Conservation (phyloP, 2,797 vertebrate genomes). For the Coluber constrictor region DNA sequence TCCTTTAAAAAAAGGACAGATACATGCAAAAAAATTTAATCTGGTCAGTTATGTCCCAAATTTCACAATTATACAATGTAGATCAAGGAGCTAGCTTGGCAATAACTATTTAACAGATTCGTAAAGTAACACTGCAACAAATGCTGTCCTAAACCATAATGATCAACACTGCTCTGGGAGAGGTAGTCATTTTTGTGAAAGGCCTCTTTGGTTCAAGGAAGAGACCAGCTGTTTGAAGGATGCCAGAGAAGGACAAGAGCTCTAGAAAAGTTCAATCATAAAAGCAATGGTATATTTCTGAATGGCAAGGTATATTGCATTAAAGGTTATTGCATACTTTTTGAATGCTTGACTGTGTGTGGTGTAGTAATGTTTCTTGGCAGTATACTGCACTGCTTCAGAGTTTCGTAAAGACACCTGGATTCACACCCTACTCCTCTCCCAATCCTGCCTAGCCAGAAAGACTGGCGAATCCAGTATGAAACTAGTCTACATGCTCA, state of each 20-base stretch:
- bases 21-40: background rate
- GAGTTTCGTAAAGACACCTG: background rate
- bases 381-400: background rate
- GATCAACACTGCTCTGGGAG: background rate
- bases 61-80: background rate
- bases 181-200: background rate
- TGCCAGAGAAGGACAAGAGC: background rate
- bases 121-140: background rate
- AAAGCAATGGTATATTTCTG: background rate
- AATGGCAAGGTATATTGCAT: background rate
- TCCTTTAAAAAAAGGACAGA: background rate
- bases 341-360: background rate
- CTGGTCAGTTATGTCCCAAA: background rate
- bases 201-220: background rate
- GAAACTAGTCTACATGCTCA: background rate
- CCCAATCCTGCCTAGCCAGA: constrained; percentile 10
- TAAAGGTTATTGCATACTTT: background rate
- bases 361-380: background rate
- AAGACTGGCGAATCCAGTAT: constrained; percentile 13
- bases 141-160: background rate
- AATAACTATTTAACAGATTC: background rate
- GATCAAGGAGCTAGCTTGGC: background rate
- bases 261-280: background rate
- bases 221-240: background rate
- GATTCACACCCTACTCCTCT: constrained; percentile 10